phyloP scores from a whole-genome alignment of 1,140 invertebrate genomes.

The Anastrepha obliqua region DNA sequence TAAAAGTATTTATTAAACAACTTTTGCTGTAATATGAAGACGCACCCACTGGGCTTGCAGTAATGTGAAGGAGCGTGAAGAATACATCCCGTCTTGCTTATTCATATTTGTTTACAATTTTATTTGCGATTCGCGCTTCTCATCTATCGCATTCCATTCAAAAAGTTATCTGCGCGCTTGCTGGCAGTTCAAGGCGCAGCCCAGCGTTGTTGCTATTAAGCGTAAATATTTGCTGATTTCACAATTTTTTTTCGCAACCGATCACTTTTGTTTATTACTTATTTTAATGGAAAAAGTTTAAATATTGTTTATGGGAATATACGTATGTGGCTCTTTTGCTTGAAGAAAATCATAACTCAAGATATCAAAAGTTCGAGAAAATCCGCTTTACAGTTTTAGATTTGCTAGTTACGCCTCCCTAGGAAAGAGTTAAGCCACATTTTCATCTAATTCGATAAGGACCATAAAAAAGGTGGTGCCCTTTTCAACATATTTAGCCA shows the following conservation, averaged over 20 bases:
- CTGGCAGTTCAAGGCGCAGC: not conserved
- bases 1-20: not conserved
- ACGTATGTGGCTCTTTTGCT: too few species aligned
- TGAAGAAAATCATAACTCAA: too few species aligned
- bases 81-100: not conserved
- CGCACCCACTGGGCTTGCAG: not conserved
- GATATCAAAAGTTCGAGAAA: too few species aligned
- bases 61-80: not conserved
- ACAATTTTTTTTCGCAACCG: not conserved
- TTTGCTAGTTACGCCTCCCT: too few species aligned
- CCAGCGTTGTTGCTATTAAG: not conserved
- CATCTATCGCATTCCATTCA: not conserved
- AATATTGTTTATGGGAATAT: not conserved
- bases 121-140: not conserved
- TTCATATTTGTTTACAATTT: not conserved
- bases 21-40: slow-evolving; percentile 5
- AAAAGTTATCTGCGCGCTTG: not conserved
- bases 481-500: too few species aligned
- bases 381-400: too few species aligned
- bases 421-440: too few species aligned
- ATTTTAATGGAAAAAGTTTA: not conserved
- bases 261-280: not conserved
- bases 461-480: too few species aligned
- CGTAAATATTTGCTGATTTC: not conserved
- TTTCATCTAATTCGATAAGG: too few species aligned